These are phyloP conservation scores for Crotalus helleri DNA, from an alignment of 2,113 vertebrate species.

Conservation along the genomic window DNA sequence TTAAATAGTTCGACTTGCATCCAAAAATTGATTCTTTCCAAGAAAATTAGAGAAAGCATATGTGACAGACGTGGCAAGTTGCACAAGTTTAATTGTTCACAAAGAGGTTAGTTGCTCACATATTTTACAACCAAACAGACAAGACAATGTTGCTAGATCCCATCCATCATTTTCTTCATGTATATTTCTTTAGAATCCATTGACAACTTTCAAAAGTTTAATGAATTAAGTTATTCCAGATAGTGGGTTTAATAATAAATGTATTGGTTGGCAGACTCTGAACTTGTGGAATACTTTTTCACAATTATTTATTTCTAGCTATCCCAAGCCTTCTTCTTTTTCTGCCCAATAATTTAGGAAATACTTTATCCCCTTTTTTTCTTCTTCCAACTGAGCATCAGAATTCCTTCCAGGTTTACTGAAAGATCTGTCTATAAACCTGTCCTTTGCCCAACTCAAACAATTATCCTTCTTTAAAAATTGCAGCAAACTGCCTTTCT, in stretches of 20 bases:
- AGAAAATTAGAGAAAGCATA: neutral
- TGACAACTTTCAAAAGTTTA: neutral
- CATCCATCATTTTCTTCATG: neutral
- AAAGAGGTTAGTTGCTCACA: neutral
- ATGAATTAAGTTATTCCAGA: neutral
- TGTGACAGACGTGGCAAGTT: neutral
- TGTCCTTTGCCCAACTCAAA: neutral
- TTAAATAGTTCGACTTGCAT: neutral
- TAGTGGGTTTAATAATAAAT: neutral
- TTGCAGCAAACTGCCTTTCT: neutral
- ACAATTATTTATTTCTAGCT: neutral
- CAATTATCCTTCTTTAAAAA: neutral
- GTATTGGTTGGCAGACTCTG: neutral
- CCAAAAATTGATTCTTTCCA: neutral
- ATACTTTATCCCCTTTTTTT: neutral
- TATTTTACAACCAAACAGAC: neutral
- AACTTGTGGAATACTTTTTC: neutral
- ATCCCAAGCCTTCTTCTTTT: neutral
- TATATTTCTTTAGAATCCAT: neutral
- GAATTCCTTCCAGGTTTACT: neutral
- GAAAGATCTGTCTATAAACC: neutral
- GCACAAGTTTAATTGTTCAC: neutral
- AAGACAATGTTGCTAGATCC: neutral
- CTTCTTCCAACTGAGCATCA: neutral
- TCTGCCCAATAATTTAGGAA: neutral